Percentiles rank a stretch among this genome's conserved stretches.
Evolutionary conservation across 2,113 vertebrate genomes (phyloP).

Genomic region (Myotis brandtii): DNA sequence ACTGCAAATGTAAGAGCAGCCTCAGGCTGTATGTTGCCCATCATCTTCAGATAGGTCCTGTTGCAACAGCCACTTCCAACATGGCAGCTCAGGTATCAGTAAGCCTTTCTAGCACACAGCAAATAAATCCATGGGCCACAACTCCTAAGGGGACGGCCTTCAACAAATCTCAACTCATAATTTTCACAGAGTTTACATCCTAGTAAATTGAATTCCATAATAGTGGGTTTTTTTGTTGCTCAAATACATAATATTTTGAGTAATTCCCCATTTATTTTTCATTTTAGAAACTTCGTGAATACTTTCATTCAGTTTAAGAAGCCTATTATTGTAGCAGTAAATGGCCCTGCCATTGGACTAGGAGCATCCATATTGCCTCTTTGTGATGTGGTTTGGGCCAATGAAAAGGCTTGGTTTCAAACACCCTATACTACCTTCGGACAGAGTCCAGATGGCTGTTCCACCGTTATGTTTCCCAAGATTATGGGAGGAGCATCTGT

Average conservation of each 20-base stretch:
- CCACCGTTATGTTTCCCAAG: constrained; percentile 95
- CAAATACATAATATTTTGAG: constrained; percentile 34
- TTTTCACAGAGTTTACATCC: not conserved
- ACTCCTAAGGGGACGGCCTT: not conserved
- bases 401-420: constrained; percentile 99
- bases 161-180: not conserved
- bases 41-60: not conserved
- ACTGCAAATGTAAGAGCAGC: not conserved
- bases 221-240: constrained; percentile 67
- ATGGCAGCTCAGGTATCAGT: rapidly evolving
- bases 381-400: constrained; percentile 99
- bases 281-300: constrained; percentile 96
- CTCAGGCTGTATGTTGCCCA: rapidly evolving
- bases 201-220: not conserved
- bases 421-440: constrained; percentile 96
- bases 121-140: not conserved
- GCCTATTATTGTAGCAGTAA: constrained; percentile 97
- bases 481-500: constrained; percentile 98
- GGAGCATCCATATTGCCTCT: constrained; percentile 96
- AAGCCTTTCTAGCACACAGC: not conserved
- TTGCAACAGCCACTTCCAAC: rapidly evolving
- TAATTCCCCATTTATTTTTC: constrained; percentile 81
- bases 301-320: constrained; percentile 99
- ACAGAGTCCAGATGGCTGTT: constrained; percentile 97
- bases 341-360: constrained; percentile 96